Percentiles rank a stretch among this genome's conserved stretches.
Evolutionary conservation across 2,888 invertebrate genomes (phyloP).

Genomic region (Drosophila putrida): DNA sequence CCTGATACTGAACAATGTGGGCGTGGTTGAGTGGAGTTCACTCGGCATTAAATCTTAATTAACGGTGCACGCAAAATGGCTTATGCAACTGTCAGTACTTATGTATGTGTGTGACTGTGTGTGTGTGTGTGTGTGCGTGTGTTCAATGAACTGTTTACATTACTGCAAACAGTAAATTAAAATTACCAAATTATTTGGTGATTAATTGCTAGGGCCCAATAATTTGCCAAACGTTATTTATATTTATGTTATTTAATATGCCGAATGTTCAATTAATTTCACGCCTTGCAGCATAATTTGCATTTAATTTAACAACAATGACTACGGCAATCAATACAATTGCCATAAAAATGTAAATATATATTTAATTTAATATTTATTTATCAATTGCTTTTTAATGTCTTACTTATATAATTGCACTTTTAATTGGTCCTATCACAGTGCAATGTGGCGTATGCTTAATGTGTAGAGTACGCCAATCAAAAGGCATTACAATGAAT

Average conservation of each 20-base stretch:
- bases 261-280: constrained; percentile 31
- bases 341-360: constrained; percentile 22
- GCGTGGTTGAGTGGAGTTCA: constrained; percentile 36
- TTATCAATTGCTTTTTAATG: constrained; percentile 17
- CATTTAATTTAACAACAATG: constrained; percentile 49
- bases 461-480: constrained; percentile 14
- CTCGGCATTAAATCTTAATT: constrained; percentile 79
- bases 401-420: constrained; percentile 54
- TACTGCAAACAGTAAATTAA: constrained; percentile 67
- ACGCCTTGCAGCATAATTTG: constrained; percentile 34
- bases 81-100: constrained; percentile 47
- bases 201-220: constrained; percentile 67
- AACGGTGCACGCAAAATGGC: constrained; percentile 53
- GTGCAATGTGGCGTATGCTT: constrained; percentile 45
- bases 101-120: constrained; percentile 16
- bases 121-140: constrained; percentile 24
- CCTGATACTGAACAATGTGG: constrained; percentile 26
- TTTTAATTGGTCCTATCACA: constrained; percentile 59
- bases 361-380: constrained; percentile 2
- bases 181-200: constrained; percentile 79
- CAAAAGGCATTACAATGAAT: constrained; percentile 2
- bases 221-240: constrained; percentile 52
- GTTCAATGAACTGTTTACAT: constrained; percentile 57
- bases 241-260: constrained; percentile 32
- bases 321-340: constrained; percentile 58